Percentiles rank a stretch among this genome's conserved stretches.
Evolutionary conservation across 2,888 invertebrate species (phyloP).

Genomic region (Andrena bicolor): DNA sequence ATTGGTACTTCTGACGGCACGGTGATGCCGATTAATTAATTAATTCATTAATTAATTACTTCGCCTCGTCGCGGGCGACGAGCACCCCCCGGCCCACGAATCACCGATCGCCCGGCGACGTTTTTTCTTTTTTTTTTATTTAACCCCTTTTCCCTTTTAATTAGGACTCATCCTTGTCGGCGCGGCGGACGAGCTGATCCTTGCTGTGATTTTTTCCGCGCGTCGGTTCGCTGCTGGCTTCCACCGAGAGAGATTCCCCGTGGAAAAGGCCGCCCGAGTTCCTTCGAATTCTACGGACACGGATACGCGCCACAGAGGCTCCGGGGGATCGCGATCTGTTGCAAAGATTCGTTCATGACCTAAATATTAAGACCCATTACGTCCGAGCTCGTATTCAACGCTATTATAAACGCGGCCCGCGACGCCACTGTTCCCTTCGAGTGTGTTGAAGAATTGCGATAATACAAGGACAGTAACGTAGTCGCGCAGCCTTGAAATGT

Average conservation of each 20-base stretch:
- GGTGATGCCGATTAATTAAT: constrained; percentile 66
- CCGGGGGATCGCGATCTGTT: not conserved
- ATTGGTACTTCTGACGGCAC: constrained; percentile 62
- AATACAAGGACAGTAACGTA: no score
- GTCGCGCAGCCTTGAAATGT: no score
- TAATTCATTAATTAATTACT: constrained; percentile 72
- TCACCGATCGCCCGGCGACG: constrained; percentile 49
- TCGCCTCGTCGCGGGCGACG: constrained; percentile 51
- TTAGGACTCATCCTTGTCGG: constrained; percentile 54
- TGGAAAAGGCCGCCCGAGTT: not conserved
- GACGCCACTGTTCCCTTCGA: not conserved
- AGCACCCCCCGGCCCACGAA: constrained; percentile 23
- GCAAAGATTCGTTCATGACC: constrained; percentile 46
- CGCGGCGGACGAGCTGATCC: constrained; percentile 19
- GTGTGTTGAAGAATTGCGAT: no score
- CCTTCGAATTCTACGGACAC: not conserved
- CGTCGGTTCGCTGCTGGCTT: not conserved
- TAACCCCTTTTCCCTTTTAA: constrained; percentile 56
- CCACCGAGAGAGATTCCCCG: not conserved
- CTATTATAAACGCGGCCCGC: not conserved
- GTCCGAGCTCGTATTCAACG: constrained; percentile 15
- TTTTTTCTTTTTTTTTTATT: constrained; percentile 21
- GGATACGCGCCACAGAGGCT: constrained; percentile 11
- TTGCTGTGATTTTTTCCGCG: constrained; percentile 12
- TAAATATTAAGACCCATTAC: constrained; percentile 46